Evolutionary conservation across 64 coral and sea anemone species (phyloP), one percentile per base, ranked within the genome.

Genomic region (Hydrozoanthus tunicans): DNA sequence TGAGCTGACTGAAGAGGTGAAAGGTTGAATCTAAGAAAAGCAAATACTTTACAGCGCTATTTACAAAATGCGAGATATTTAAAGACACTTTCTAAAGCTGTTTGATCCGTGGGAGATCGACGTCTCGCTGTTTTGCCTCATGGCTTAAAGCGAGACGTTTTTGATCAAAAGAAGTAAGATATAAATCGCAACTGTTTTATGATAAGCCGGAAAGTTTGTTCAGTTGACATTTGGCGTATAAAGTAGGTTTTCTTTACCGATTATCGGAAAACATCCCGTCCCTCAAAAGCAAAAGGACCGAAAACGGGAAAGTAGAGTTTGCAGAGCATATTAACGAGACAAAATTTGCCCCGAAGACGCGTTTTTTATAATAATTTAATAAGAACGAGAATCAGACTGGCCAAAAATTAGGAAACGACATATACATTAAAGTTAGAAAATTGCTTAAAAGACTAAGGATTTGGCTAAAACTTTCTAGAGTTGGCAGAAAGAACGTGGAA

Each of bases 11-110:
- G 58, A 81, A 63, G 11, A 55, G 79, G 79, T 62, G 20, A 59
- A 81, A 81, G 79, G 79, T 81, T 76, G 79, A 9, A 32, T 9
- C 79, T 81, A 27, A 81, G 64, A 17, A 81, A 81, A 81, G 79
- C 4, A 81, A 81, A 81, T 13, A 13, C 58, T 62, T 61, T 63
- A 9, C 58, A 8, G 25, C 63, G 79, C 60, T 81, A 81, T 81
- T 63, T 81, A 81, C 79, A 81, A 81, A 81, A 81, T 81, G 79
- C 60, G 60, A 81, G 79, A 63, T 81, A 81, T 81, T 81, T 81
- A 63, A 81, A 81, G 32, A 43, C 24, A 62, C 58, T 81, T 81
- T 63, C 69, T 62, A 54, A 54, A 78, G 76, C 43, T 27, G 14
- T 14, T 81, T 43, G 23, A 62, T 81, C 24, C 56, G 20, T 23